phyloP scores from a whole-genome alignment of 1,140 invertebrate genomes.

The Pissodes strobi region DNA sequence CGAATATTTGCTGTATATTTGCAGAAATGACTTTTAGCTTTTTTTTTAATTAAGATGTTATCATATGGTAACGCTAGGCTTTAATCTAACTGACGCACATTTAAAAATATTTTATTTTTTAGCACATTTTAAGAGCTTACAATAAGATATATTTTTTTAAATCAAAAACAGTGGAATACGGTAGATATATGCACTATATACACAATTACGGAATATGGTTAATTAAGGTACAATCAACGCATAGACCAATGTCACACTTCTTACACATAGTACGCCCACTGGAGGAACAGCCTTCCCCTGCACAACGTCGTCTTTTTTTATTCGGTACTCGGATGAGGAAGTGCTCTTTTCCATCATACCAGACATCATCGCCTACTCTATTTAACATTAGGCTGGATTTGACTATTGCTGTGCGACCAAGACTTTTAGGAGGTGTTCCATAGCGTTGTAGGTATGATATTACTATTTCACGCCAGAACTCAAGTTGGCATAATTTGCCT shows the following conservation, averaged over 20 bases:
- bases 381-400: conserved; percentile 7
- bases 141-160: not conserved
- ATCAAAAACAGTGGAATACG: no score
- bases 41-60: not conserved
- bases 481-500: no score
- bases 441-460: no score
- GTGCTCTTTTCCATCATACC: not conserved
- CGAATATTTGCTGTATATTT: no score
- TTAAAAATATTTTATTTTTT: not conserved
- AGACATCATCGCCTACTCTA: no score
- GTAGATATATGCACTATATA: not conserved
- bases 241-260: no score
- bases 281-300: no score
- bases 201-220: not conserved
- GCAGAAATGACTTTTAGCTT: not conserved
- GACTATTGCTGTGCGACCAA: conserved; percentile 4
- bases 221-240: no score
- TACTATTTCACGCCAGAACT: no score
- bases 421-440: conserved; percentile 45
- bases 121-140: not conserved
- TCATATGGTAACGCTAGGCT: conserved; percentile 2
- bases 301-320: no score
- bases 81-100: not conserved
- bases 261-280: no score
- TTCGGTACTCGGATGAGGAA: no score